Evolutionary conservation across 35 echinoderm and acorn worm species (phyloP), one percentile per base, ranked within the genome.

Genomic region (Apostichopus parvimensis): DNA sequence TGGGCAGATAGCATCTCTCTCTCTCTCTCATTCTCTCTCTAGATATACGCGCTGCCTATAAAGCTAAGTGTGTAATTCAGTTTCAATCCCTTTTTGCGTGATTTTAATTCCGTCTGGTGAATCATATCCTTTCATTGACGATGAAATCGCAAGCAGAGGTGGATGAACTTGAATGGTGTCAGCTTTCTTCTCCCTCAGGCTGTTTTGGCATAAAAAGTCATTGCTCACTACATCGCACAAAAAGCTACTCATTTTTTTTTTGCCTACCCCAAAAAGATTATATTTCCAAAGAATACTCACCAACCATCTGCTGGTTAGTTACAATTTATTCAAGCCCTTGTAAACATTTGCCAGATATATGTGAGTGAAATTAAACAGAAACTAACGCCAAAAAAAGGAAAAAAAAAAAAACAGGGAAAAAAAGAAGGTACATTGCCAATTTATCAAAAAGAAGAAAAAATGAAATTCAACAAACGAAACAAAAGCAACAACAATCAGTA

Each of bases 101-200:
- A 58, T 84, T 84, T 84, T 84, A 84, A 84, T 84, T 84, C 71
- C 54, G 81, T 84, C 81, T 84, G 81, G 81, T 84, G 81, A 84
- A 84, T 84, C 81, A 84, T 84, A 59, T 84, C 81, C 81, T 84
- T 59, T 84, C 54, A 84, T 56, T 84, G 25, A 53, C 54, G 78
- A 80, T 28, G 78, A 80, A 80, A 80, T 80, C 78, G 25, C 78
- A 80, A 24, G 28, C 53, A 18, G 81, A 84, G 81, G 81, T 84
- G 56, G 81, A 84, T 84, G 81, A 84, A 84, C 81, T 84, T 84
- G 81, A 84, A 59, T 59, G 54, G 81, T 84, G 81, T 84, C 81
- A 84, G 81, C 81, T 84, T 84, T 84, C 81, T 84, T 56, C 56
- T 84, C 81, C 81, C 81, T 25, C 54, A 84, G 81, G 81, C 54